A percentile compares a stretch with the other conserved stretches of the same genome.
phyloP scores from a whole-genome alignment of 1,140 invertebrate genomes.

The Centruroides vittatus region DNA sequence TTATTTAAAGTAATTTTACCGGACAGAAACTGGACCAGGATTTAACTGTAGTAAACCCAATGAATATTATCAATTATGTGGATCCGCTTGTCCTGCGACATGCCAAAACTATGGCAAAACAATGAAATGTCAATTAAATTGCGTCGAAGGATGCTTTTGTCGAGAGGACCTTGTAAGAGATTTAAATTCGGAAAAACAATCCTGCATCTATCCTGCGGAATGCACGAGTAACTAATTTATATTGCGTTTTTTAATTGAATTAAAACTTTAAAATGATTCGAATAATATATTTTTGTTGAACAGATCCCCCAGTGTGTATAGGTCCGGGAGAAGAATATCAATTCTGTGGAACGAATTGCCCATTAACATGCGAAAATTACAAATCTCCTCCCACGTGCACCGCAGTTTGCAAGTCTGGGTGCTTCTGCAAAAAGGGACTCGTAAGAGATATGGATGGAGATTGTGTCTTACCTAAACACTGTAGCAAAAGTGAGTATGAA shows the following conservation, averaged over 20 bases:
- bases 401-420: background rate
- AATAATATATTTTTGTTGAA: background rate
- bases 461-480: slow-evolving; percentile 5
- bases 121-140: slow-evolving; percentile 1
- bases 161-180: background rate
- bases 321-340: background rate
- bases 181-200: too few species aligned
- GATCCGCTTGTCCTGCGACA: too few species aligned
- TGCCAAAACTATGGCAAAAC: background rate
- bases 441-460: slow-evolving; percentile 6
- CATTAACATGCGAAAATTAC: background rate
- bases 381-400: background rate
- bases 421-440: slow-evolving; percentile 6
- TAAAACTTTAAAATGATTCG: too few species aligned
- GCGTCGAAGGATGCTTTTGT: slow-evolving; percentile 15
- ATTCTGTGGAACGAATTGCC: background rate
- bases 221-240: too few species aligned
- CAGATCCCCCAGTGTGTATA: background rate
- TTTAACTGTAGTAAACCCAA: too few species aligned
- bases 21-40: too few species aligned
- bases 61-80: too few species aligned
- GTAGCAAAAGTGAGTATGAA: slow-evolving; percentile 1
- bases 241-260: too few species aligned
- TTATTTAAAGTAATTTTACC: too few species aligned
- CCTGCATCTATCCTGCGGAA: too few species aligned